phyloP scores from a whole-genome alignment of 2,797 vertebrate genomes.

The Cephalopachus bancanus region DNA sequence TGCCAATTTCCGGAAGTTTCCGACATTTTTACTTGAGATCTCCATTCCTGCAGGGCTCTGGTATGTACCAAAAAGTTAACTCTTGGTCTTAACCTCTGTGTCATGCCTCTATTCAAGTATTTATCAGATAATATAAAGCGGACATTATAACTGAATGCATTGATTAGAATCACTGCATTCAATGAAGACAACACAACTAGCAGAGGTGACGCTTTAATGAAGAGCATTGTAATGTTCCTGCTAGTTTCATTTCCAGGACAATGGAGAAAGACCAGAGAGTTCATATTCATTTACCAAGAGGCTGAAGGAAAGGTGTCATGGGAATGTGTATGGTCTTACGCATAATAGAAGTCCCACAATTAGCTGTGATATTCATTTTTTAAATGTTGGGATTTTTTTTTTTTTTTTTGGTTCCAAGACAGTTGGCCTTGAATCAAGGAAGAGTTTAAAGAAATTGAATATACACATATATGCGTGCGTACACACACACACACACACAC shows the following conservation, averaged over 20 bases:
- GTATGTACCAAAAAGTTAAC: neutral
- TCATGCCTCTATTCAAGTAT: neutral
- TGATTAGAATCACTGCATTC: neutral
- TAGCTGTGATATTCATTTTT: conserved; percentile 25
- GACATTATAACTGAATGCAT: neutral
- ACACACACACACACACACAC: rapidly evolving
- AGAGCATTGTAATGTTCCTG: neutral
- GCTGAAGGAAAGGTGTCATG: neutral
- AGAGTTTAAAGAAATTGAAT: neutral
- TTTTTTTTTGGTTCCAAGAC: neutral
- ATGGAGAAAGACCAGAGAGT: neutral
- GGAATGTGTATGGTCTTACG: neutral
- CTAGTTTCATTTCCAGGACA: neutral
- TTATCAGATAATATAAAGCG: neutral
- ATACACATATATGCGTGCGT: neutral
- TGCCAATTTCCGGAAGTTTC: conserved; percentile 29
- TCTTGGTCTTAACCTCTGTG: neutral
- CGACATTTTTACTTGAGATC: conserved; percentile 22
- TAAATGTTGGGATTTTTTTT: neutral
- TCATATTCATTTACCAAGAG: neutral
- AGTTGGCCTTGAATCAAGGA: neutral
- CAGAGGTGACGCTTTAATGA: neutral
- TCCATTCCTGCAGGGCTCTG: neutral
- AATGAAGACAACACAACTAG: neutral
- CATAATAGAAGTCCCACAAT: neutral